Conservation (phyloP, 2,113 vertebrate genomes). For the Rhinichthys klamathensis region DNA sequence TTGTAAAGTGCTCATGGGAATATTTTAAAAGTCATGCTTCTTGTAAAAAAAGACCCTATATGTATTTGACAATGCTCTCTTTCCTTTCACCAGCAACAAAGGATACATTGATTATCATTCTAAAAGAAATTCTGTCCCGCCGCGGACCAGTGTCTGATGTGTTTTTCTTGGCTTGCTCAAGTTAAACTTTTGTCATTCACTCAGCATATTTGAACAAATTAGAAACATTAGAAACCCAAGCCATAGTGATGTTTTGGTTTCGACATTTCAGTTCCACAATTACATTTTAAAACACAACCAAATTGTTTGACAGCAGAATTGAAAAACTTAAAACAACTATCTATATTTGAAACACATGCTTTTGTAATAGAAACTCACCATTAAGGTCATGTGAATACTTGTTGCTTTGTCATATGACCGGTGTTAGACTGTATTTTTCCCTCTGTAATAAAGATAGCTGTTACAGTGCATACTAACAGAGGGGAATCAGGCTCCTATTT, state of each 20-base stretch:
- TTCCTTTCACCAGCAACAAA: constrained; percentile 73
- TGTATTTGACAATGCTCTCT: constrained; percentile 50
- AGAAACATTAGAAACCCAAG: constrained; percentile 70
- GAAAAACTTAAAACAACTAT: constrained; percentile 71
- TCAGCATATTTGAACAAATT: constrained; percentile 66
- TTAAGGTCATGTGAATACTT: constrained; percentile 75
- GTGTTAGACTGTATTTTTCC: constrained; percentile 29
- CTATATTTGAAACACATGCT: constrained; percentile 76
- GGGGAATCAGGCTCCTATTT: constrained; percentile 68
- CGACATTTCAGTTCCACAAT: constrained; percentile 62
- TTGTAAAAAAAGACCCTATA: constrained; percentile 38
- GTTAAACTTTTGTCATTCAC: constrained; percentile 75
- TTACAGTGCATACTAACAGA: constrained; percentile 73
- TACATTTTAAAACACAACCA: constrained; percentile 72
- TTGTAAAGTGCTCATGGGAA: constrained; percentile 40
- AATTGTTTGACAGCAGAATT: constrained; percentile 69
- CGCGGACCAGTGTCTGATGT: constrained; percentile 64
- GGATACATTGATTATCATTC: constrained; percentile 78
- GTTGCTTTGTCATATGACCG: constrained; percentile 65
- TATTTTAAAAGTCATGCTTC: constrained; percentile 29
- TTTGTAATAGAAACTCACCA: constrained; percentile 74
- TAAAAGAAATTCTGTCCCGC: constrained; percentile 73
- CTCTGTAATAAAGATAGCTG: constrained; percentile 70
- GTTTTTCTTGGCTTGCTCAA: constrained; percentile 69
- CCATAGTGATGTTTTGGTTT: constrained; percentile 69